phyloP scores from a whole-genome alignment of 2,797 vertebrate species.

The Novumbra hubbsi region DNA sequence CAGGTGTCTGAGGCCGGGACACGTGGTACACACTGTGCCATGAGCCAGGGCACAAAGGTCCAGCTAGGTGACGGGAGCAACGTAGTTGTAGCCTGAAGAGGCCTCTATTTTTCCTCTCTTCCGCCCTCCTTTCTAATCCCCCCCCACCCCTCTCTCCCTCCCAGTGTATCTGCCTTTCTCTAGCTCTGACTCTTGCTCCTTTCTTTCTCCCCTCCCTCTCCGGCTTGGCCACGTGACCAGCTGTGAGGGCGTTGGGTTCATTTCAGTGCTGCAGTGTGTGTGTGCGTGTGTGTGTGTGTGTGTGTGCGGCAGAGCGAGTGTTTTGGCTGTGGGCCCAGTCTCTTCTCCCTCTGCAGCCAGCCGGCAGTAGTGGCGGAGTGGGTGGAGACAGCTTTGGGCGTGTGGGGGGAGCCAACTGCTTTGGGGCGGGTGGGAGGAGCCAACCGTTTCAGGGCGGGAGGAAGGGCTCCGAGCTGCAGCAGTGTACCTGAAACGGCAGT shows the following conservation, averaged over 20 bases:
- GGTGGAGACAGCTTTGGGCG: too few relatives aligned
- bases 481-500: slow-evolving; percentile 11
- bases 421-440: not conserved
- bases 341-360: slow-evolving; percentile 14
- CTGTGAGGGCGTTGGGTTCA: slow-evolving; percentile 40
- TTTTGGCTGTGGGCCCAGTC: slow-evolving; percentile 14
- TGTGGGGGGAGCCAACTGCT: not conserved
- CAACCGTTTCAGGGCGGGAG: too few relatives aligned
- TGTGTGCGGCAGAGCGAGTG: slow-evolving; percentile 1
- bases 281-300: slow-evolving; percentile 7
- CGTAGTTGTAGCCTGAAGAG: slow-evolving; percentile 5
- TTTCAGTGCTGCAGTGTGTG: slow-evolving; percentile 34
- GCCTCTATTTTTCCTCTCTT: not conserved
- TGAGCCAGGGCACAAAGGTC: slow-evolving; percentile 23
- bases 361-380: not conserved
- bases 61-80: slow-evolving; percentile 24
- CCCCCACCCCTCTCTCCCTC: not conserved
- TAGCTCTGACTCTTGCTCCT: not conserved
- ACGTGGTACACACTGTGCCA: not conserved
- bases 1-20: slow-evolving; percentile 3
- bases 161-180: slow-evolving; percentile 16
- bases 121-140: not conserved
- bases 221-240: slow-evolving; percentile 32
- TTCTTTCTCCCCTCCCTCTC: slow-evolving; percentile 5
- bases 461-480: slow-evolving; percentile 2